Base-by-base conservation (phyloP, 2,888 invertebrate genomes). In the Villa cingulata region DNA sequence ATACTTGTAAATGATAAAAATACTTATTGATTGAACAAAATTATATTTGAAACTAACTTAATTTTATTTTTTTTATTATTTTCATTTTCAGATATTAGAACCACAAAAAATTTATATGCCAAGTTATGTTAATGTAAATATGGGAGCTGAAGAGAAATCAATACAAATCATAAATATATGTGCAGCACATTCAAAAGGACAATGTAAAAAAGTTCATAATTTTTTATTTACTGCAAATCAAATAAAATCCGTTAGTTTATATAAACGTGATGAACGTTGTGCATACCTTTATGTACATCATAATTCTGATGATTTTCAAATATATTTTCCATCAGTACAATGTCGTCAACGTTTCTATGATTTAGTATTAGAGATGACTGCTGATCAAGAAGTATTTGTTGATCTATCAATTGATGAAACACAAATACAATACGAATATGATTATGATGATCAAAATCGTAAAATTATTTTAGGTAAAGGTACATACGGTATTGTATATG, bases 271-370 rank as follows among this genome's bases (percentile, higher is more conserved):
- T 68, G 90, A 94, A 62, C 77, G 96, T 17, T 95, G 95, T 55
- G 77, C 97, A 14, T 96, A 96, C 68, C 75, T 99, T 0, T 99
- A 98, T 68, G 97, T 98, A 34, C 88, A 92, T 66, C 89, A 95
- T 68, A 96, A 97, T 67, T 95, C 95, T 0, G 95, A 96, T 62
- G 96, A 97, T 71, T 98, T 98, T 72, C 96, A 97, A 78, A 91
- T 98, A 71, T 95, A 86, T 69, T 85, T 98, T 58, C 94, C 98
- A 2, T 95, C 96, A 2, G 81, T 84, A 53, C 76, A 79, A 40
- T 89, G 87, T 64, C 77, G 88, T 50, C 82, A 88, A 62, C 76
- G 83, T 51, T 83, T 95, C 59, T 87, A 89, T 65, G 84, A 88
- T 57, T 72, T 89, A 40, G 78, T 96, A 46, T 73, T 87, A 19